Evolutionary conservation across 2,888 invertebrate species (phyloP), one percentile per base, ranked within the genome.

Genomic region (Drosophila meridionalis): DNA sequence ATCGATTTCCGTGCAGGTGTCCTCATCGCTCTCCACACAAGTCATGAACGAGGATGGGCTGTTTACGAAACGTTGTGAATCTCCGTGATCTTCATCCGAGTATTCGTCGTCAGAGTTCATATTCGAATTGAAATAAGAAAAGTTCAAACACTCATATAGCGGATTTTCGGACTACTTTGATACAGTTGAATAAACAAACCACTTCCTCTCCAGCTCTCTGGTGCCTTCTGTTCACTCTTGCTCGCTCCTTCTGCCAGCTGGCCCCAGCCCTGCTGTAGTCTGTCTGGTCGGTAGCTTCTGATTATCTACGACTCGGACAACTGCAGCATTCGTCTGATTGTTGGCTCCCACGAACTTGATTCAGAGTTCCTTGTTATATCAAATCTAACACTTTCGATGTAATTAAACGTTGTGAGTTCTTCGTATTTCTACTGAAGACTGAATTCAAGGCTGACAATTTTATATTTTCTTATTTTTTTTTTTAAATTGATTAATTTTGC

Each of bases 1-100:
- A 93, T 97, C 97, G 90, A 96, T 96, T 94, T 83, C 89, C 96
- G 97, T 97, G 87, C 96, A 97, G 94, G 97, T 97, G 94, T 97
- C 98, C 93, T 97, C 98, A 94, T 98, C 98, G 47, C 91, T 92
- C 56, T 92, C 92, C 93, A 98, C 98, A 90, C 73, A 75, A 48
- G 61, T 70, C 57, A 80, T 50, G 47, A 57, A 82, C 61, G 80
- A 58, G 30, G 69, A 57, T n/a, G 60, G 50, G 55, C 72, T 75
- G 68, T 65, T 68, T 32, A 74, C 42, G 36, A 73, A 81, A 36
- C 90, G 90, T 34, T 82, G 72, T 42, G 87, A 90, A 71, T 87
- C 87, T 30, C 87, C 87, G 73, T 87, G 87, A 62, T 87, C 87
- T 80, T 87, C 80, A 64, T 87, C 87, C 50, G 90, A 90, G 65